phyloP scores from a whole-genome alignment of 2,888 invertebrate genomes.

The Chorisops tibialis region DNA sequence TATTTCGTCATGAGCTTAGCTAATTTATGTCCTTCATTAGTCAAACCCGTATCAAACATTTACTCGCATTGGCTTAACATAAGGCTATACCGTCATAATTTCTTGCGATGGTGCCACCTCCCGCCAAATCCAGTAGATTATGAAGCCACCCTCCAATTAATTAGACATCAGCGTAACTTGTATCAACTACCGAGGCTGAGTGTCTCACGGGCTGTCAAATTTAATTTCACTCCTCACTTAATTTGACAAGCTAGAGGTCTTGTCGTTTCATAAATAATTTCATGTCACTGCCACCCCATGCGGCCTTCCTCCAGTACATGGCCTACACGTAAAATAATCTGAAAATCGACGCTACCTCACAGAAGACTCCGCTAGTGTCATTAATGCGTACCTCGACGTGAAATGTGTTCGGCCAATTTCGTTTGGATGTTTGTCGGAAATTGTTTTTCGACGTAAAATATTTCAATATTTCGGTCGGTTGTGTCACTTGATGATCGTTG shows the following conservation, averaged over 20 bases:
- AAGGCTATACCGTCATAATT: not conserved
- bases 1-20: not conserved
- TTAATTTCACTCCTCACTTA: not conserved
- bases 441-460: conserved; percentile 9
- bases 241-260: not conserved
- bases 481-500: conserved; percentile 12
- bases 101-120: not conserved
- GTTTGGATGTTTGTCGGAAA: not conserved
- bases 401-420: too few relatives aligned
- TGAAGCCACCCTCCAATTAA: conserved; percentile 1
- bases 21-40: conserved; percentile 6
- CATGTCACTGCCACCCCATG: not conserved
- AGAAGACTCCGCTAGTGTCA: too few relatives aligned
- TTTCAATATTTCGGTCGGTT: not conserved
- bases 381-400: too few relatives aligned
- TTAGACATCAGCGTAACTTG: not conserved
- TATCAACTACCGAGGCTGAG: not conserved
- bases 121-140: not conserved
- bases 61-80: not conserved
- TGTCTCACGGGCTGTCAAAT: not conserved
- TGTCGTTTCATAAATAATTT: not conserved
- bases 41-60: conserved; percentile 7
- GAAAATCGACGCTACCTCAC: too few relatives aligned
- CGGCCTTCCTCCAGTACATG: too few relatives aligned
- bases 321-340: too few relatives aligned